A percentile compares a stretch with the other conserved stretches of the same genome.
Conservation (phyloP, 2,113 vertebrate species). For the Campylomormyrus tamandua region DNA sequence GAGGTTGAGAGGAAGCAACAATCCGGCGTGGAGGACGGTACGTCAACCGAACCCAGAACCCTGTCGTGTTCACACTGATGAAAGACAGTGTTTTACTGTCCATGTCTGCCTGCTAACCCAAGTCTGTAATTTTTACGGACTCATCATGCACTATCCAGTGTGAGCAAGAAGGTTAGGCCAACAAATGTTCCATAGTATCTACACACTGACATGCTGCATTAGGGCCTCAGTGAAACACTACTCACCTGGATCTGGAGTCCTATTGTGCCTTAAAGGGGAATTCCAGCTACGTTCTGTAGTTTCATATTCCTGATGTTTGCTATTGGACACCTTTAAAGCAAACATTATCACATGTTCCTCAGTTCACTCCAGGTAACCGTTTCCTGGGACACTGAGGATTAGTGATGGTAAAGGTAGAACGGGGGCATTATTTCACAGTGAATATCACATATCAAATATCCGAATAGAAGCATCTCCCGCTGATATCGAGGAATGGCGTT, state of each 20-base stretch:
- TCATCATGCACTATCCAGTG: neutral
- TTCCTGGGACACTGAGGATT: neutral
- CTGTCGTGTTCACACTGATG: neutral
- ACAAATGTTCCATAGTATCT: neutral
- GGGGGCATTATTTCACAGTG: neutral
- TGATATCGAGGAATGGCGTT: neutral
- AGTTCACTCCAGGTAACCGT: neutral
- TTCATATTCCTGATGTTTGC: neutral
- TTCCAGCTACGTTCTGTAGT: neutral
- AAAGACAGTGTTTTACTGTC: neutral
- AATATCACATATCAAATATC: neutral
- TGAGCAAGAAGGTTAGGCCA: neutral
- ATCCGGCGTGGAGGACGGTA: slow-evolving; percentile 68
- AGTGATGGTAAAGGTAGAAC: neutral
- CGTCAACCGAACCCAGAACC: neutral
- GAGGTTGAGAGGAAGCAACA: slow-evolving; percentile 90
- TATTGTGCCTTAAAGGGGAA: neutral
- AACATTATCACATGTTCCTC: neutral
- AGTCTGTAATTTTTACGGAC: neutral
- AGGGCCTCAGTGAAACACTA: neutral
- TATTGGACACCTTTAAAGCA: neutral
- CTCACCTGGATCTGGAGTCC: neutral
- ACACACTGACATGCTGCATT: neutral
- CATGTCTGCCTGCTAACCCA: neutral
- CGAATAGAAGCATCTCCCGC: neutral